Percentiles rank a stretch among this genome's conserved stretches.
phyloP scores from a whole-genome alignment of 2,888 invertebrate species.

The Oscheius sp. region DNA sequence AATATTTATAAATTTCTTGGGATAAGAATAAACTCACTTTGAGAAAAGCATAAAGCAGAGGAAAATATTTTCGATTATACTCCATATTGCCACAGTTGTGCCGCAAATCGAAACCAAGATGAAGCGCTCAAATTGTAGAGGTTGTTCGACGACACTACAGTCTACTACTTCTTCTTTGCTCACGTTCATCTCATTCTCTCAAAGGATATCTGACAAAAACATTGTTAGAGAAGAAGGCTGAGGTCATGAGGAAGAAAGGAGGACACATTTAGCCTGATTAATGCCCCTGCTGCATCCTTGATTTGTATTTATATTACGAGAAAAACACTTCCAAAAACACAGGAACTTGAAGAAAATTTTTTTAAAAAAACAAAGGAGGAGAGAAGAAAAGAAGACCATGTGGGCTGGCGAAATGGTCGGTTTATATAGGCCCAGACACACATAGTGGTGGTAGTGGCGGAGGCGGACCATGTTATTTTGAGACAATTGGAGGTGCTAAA shows the following conservation, averaged over 20 bases:
- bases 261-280: slow-evolving; percentile 15
- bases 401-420: too few species aligned
- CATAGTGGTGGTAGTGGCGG: too few species aligned
- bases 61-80: slow-evolving; percentile 53
- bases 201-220: neutral
- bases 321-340: too few species aligned
- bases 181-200: slow-evolving; percentile 23
- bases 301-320: too few species aligned
- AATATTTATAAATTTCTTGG: neutral
- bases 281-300: too few species aligned
- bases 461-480: too few species aligned
- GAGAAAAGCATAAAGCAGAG: slow-evolving; percentile 17
- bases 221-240: neutral
- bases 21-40: neutral
- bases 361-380: too few species aligned
- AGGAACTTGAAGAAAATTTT: too few species aligned
- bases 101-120: slow-evolving; percentile 63
- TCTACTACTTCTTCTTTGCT: slow-evolving; percentile 20
- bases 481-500: too few species aligned
- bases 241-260: neutral
- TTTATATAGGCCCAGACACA: too few species aligned
- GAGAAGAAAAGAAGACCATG: too few species aligned
- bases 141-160: slow-evolving; percentile 17
- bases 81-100: slow-evolving; percentile 57
- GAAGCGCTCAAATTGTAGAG: slow-evolving; percentile 42